Evolutionary conservation across 2,113 vertebrate genomes (phyloP), one percentile per base, ranked within the genome.

Genomic region (Amblyopsis rosae): DNA sequence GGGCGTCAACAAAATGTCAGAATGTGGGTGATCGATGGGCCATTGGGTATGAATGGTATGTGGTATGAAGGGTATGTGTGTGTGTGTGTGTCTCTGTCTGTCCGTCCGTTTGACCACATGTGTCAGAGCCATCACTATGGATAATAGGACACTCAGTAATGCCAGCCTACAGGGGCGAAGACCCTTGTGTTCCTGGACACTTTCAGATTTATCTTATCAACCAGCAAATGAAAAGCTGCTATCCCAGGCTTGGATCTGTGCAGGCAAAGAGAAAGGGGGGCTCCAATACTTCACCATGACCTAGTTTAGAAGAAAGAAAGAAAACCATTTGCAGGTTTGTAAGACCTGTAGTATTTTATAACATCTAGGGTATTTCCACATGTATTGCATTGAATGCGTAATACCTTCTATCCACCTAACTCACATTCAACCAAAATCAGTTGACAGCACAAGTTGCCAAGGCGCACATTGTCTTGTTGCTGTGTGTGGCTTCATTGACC

Each of bases 71-170:
- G 16, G 67, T 83, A 57, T 73, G 79, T 76, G 82, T 13, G 65
- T 80, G 76, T 82, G 79, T 87, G 80, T 82, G 72, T 86, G 83
- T 76, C 69, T 77, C 74, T 12, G 41, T 17, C 11, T 59, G 33
- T 59, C 7, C n/a, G 9, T 50, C 9, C 51, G 56, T 85, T 82
- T 87, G 81, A 41, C 35, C 35, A 67, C 55, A 61, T 67, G 77
- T 84, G 72, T 81, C 69, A 80, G 73, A 77, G 79, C 77, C 82
- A 90, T 88, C 79, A 70, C 75, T 78, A 73, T 69, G 79, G 77
- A 88, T 91, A 91, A 89, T 85, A 84, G 77, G 57, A 75, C 82
- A 80, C 62, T 69, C 82, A 82, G 79, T 91, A 90, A 91, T 88
- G 86, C 82, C 89, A 90, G 84, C 80, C 84, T 86, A 84, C 77